Evolutionary conservation across 2,888 invertebrate genomes (phyloP), one percentile per base, ranked within the genome.

Genomic region (Hedychridium roseum): DNA sequence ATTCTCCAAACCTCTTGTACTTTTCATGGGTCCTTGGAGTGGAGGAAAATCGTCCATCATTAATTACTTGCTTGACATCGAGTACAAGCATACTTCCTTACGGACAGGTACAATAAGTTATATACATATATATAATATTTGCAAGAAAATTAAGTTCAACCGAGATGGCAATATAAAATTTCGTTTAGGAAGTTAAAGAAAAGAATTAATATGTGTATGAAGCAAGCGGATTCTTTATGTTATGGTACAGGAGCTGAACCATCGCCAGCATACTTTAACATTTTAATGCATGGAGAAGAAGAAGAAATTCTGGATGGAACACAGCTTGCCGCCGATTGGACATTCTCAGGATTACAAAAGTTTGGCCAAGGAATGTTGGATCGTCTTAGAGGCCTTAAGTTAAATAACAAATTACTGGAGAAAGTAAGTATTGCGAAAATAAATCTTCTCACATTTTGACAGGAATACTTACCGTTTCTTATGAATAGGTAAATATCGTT

Each of bases 11-110:
- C 96, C 97, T 1, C 82, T 96, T 71, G 86, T 96, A 41, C 83
- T 97, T 3, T 93, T 96, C 72, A 92, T 96, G 91, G 97, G 97
- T 30, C 95, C 96, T 27, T 96, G 95, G 93, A 94, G 94, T 71
- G 94, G 95, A 49, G 97, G 97, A 56, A 97, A 97, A 82, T 94
- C 95, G 1, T 90, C 94, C 41, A 92, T 95, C 63, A 88, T 96
- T 56, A 97, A 97, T 80, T 96, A 97, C 80, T 82, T 97, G 57
- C 85, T 94, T 28, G 91, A 92, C 52, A 89, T 91, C 59, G 94
- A 95, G 78, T 91, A 91, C 74, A 90, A 88, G 18, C 85, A 88
- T 63, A 88, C 89, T 77, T 88, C 94, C 48, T 81, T 95, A 58
- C 86, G 92, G 82, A 93, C 94, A 78, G 95, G 95, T 94, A 82